Base-by-base conservation (phyloP, 1,140 invertebrate genomes). In the Leptopilina boulardi region DNA sequence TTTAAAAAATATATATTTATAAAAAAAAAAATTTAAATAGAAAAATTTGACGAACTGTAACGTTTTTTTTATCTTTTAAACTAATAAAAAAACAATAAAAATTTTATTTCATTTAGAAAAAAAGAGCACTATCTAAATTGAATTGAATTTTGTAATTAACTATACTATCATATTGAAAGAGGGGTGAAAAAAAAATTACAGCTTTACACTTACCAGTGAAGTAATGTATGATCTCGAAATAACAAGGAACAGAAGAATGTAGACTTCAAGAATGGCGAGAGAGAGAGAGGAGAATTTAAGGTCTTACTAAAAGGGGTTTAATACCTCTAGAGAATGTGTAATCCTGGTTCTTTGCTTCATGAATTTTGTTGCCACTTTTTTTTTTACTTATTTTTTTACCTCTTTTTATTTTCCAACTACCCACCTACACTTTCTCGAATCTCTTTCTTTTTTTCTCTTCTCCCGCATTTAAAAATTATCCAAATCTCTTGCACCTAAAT, bases 321-420 rank as follows among this genome's bases (percentile, higher is more conserved):
- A 51, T 51, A 51, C 47, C 47, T 51, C 47, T n/a, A 51, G 47
- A 51, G 18, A 51, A 51, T 51, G 47, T 51, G 13, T 51, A 51
- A 51, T 51, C 34, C 47, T 51, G 15, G n/a, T 18, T 51, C 47
- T 38, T 38, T 51, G 47, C 47, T 51, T 51, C 47, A 18, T 51
- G 47, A 51, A 51, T 51, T 51, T 51, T n/a, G 47, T 51, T 51
- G 47, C 47, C 15, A 51, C 47, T n/a, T 51, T 51, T 51, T 51
- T 47, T 30, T 5, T n/a, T n/a, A n/a, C n/a, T n/a, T 30, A 30
- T 30, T 30, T 5, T 30, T 30, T n/a, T n/a, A n/a, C n/a, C n/a
- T n/a, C n/a, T n/a, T 38, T 38, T 38, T 38, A 38, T 38, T 38
- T 38, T 6, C 34, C 9, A 38, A 38, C 34, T 38, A 51, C 47